Conservation (phyloP, 2,113 vertebrate genomes). For the Polypterus senegalus region DNA sequence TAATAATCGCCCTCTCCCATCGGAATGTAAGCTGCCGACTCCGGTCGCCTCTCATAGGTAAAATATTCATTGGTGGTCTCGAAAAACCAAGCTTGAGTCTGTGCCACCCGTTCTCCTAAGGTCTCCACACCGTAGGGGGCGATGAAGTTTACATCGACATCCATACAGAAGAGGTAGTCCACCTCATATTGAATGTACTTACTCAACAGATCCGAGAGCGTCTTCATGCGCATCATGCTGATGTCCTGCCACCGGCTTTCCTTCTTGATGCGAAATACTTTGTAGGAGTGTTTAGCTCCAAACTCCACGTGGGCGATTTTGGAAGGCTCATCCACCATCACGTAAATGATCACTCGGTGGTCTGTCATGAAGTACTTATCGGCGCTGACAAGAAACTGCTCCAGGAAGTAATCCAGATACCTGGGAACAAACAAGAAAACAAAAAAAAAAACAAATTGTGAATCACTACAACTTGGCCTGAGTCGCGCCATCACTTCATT, state of each 20-base stretch:
- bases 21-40: conserved; percentile 14
- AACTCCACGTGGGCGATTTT: conserved; percentile 26
- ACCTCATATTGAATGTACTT: conserved; percentile 14
- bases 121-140: conserved; percentile 22
- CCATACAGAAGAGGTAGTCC: conserved; percentile 20
- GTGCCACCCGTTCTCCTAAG: conserved; percentile 11
- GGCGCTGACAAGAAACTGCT: conserved; percentile 34
- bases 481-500: no score
- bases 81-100: conserved; percentile 14
- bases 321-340: conserved; percentile 33
- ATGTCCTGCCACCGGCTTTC: conserved; percentile 41
- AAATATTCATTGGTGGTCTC: not conserved
- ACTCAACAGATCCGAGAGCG: conserved; percentile 29
- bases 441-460: no score
- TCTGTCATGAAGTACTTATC: conserved; percentile 39
- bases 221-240: conserved; percentile 43
- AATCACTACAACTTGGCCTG: no score
- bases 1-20: conserved; percentile 19
- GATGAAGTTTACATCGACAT: conserved; percentile 17
- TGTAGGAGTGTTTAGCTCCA: conserved; percentile 19
- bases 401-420: conserved; percentile 37
- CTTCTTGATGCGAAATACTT: conserved; percentile 22
- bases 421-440: conserved; percentile 11
- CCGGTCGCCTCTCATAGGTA: conserved; percentile 4
- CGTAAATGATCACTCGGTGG: conserved; percentile 39